Evolutionary conservation across 2,888 invertebrate species (phyloP).

Genomic region (Proisotoma minuta): DNA sequence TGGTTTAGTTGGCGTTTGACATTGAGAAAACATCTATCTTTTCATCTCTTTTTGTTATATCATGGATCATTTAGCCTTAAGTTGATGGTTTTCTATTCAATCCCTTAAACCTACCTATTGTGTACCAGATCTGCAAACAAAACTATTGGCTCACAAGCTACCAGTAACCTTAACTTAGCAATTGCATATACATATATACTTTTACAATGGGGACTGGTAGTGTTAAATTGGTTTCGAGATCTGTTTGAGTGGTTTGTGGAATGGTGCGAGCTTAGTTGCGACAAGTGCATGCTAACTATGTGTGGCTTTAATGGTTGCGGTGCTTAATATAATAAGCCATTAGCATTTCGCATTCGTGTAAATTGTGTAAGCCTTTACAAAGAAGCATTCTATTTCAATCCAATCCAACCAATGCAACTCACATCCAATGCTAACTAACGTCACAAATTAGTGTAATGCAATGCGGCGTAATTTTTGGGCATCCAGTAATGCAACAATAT

Average conservation of each 20-base stretch:
- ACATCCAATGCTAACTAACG: too few species aligned
- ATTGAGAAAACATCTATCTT: constrained; percentile 2
- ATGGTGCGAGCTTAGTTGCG: neutral
- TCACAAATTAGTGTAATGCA: too few species aligned
- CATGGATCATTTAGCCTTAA: constrained; percentile 5
- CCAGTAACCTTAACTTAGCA: too few species aligned
- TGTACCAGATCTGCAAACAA: neutral
- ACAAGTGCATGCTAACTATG: neutral
- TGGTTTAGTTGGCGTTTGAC: neutral
- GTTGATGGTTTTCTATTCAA: neutral
- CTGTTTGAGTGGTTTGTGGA: neutral
- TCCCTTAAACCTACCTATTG: neutral
- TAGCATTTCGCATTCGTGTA: neutral
- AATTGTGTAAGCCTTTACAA: neutral
- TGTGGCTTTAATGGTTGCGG: neutral
- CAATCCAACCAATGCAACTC: neutral
- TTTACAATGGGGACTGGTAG: too few species aligned
- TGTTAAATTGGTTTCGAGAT: neutral
- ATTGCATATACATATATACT: too few species aligned
- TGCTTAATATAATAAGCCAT: neutral
- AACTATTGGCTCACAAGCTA: neutral
- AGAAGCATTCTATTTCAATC: neutral
- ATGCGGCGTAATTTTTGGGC: neutral
- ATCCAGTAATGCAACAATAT: neutral
- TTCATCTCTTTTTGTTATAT: neutral